These are phyloP conservation scores for Amblyjoppa fuscipennis DNA, from an alignment of 2,888 invertebrate species.

Conservation along the genomic window DNA sequence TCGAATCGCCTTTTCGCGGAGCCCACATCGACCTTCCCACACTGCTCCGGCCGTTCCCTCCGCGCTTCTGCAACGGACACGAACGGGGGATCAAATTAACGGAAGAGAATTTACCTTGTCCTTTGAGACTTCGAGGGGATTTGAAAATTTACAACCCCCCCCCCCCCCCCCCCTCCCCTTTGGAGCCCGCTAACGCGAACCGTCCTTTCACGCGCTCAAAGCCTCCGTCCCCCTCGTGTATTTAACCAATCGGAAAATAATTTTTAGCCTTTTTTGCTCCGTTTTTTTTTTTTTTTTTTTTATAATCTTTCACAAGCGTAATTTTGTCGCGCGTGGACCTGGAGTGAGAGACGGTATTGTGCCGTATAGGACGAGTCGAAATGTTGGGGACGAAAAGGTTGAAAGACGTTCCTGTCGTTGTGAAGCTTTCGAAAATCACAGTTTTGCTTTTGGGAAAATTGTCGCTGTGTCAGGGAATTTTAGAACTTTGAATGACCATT, in stretches of 20 bases:
- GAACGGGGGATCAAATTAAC: constrained; percentile 59
- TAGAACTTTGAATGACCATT: too few relatives aligned
- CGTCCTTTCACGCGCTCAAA: constrained; percentile 23
- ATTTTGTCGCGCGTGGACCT: not conserved
- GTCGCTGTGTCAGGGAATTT: too few relatives aligned
- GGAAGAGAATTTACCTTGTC: constrained; percentile 62
- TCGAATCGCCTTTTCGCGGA: constrained; percentile 56
- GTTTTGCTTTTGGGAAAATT: too few relatives aligned
- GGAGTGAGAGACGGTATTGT: not conserved
- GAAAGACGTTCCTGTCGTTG: not conserved
- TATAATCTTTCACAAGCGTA: not conserved
- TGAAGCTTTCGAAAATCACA: not conserved
- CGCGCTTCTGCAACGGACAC: constrained; percentile 1
- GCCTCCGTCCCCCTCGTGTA: not conserved
- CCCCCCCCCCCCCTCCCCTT: not conserved
- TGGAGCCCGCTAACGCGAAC: constrained; percentile 28
- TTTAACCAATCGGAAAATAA: constrained; percentile 12
- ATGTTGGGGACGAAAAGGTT: not conserved
- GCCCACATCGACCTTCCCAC: constrained; percentile 6
- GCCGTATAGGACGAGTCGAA: not conserved
- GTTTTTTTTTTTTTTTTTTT: not conserved
- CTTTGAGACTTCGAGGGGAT: constrained; percentile 57
- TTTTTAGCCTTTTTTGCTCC: not conserved
- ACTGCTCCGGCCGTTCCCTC: not conserved
- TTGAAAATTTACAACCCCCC: constrained; percentile 33